Evolutionary conservation across 2,797 vertebrate genomes (phyloP).

Genomic region (Malacoraja senta): DNA sequence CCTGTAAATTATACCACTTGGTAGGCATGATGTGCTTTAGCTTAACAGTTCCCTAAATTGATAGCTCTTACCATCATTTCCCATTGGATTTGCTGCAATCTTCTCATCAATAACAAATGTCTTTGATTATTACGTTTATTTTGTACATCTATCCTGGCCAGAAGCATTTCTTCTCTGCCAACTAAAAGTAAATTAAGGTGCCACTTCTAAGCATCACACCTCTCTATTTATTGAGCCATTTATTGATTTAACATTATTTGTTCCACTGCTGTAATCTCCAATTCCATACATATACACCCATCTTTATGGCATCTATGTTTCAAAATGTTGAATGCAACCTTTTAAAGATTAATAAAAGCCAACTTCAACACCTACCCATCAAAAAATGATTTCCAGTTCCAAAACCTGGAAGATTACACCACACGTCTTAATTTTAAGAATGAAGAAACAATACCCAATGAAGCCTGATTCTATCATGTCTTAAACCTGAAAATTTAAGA

Average conservation of each 20-base stretch:
- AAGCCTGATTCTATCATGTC: background rate
- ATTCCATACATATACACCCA: background rate
- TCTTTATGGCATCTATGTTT: too few relatives aligned
- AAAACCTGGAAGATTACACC: too few relatives aligned
- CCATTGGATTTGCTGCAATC: background rate
- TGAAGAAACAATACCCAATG: background rate
- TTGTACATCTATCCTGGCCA: background rate
- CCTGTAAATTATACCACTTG: background rate
- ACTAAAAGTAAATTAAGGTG: background rate
- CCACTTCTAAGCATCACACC: background rate
- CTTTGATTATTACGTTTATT: background rate
- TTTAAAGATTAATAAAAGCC: background rate
- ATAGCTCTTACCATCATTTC: background rate
- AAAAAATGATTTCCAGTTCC: background rate
- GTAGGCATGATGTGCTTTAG: background rate
- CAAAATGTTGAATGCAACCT: background rate
- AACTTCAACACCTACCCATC: background rate
- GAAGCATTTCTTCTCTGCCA: background rate
- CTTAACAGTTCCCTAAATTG: background rate
- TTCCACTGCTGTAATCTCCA: background rate
- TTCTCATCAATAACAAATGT: background rate
- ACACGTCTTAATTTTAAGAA: background rate
- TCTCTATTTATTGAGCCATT: background rate
- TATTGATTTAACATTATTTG: background rate
- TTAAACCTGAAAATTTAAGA: background rate